Evolutionary conservation across 1,140 invertebrate genomes (phyloP), one percentile per base, ranked within the genome.

Genomic region (Megalopta genalis): DNA sequence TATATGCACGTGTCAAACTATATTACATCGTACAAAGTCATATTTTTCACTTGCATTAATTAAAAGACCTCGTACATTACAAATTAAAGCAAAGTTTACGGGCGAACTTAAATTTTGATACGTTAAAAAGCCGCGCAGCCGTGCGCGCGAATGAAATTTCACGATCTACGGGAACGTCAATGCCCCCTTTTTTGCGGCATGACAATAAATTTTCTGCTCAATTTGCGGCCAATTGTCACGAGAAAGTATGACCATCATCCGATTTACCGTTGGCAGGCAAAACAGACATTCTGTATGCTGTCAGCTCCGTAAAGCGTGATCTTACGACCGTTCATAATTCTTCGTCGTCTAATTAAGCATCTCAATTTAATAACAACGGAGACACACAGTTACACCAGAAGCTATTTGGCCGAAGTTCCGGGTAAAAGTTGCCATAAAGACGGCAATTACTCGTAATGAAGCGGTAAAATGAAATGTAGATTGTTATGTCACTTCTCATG

Each of bases 161-260:
- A 12, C 21, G 10, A 25, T 27, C 16, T 27, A 7, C 3, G 60
- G 3, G 16, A 63, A 63, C 60, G 12, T 63, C 60, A 25, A 18
- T 37, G 60, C 16, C 14, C 12, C 25, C 23, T 32, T 25, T 37
- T 32, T 63, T 16, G 16, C 10, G 32, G 14, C 25, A 32, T 32
- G 32, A 63, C 25, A 37, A 37, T 27, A 37, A 39, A 62, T 39
- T 62, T 63, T 72, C 70, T 37, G 70, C 57, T 60, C 57, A 49
- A 72, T 72, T 72, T 72, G 3, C 25, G 27, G 2, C 12, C 42
- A 9, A 32, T 18, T 23, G 23, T 72, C n/a, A 46, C 57, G 59
- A 67, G 74, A 76, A 63, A 63, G 60, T 63, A 32, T 27, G 54
- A 63, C 60, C 60, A 12, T 32, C 60, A 25, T 37, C 27, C 10